Evolutionary conservation across 2,888 invertebrate genomes (phyloP).

Genomic region (Meliscaeva auricollis): DNA sequence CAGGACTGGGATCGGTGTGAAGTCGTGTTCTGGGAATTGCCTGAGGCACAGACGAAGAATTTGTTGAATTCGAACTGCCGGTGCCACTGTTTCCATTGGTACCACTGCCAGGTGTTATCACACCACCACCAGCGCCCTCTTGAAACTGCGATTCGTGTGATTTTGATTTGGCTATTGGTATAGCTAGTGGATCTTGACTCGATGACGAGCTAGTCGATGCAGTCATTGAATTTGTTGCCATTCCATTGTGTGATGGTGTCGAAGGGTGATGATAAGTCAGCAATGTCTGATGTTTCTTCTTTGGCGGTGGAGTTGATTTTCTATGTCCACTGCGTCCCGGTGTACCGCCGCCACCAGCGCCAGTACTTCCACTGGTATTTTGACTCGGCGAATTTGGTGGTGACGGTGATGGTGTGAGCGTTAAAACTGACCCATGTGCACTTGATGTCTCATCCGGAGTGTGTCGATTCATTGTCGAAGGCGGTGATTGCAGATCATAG

Average conservation of each 20-base stretch:
- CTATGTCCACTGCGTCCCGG: conserved; percentile 81
- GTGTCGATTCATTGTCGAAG: conserved; percentile 65
- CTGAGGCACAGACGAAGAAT: conserved; percentile 74
- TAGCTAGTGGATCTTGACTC: conserved; percentile 83
- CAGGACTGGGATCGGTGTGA: conserved; percentile 84
- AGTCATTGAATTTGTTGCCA: conserved; percentile 64
- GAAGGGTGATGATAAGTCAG: conserved; percentile 82
- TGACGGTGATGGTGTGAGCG: conserved; percentile 83
- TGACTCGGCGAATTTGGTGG: conserved; percentile 83
- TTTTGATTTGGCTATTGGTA: conserved; percentile 92
- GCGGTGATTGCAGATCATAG: conserved; percentile 77
- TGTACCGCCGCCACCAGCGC: conserved; percentile 79
- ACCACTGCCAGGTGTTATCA: conserved; percentile 83
- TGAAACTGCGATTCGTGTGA: conserved; percentile 95
- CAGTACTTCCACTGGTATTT: conserved; percentile 75
- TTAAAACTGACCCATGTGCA: conserved; percentile 79
- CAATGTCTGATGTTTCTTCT: conserved; percentile 89
- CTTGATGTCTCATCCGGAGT: conserved; percentile 78
- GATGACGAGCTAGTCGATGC: conserved; percentile 62
- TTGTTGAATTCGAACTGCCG: conserved; percentile 67
- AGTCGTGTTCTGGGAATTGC: conserved; percentile 80
- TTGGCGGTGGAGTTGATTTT: conserved; percentile 89
- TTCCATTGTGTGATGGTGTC: conserved; percentile 78
- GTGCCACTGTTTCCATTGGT: conserved; percentile 56
- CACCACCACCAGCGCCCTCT: conserved; percentile 85